Evolutionary conservation across 2,797 vertebrate species (phyloP).

Genomic region (Leptatherina wallacei): DNA sequence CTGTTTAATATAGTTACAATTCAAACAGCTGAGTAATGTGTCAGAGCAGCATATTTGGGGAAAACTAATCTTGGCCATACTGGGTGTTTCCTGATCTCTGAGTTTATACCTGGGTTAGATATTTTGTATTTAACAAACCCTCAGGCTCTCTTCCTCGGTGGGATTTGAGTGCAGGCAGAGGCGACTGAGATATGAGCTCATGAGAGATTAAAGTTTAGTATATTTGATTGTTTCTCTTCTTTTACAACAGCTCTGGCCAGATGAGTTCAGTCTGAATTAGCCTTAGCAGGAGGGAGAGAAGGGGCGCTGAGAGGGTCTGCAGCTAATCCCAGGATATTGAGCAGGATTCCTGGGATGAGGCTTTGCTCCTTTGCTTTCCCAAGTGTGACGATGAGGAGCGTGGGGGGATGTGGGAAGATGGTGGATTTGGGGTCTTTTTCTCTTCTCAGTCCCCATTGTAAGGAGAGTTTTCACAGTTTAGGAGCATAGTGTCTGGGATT

Average conservation of each 20-base stretch:
- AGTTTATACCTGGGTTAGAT: slow-evolving; percentile 44
- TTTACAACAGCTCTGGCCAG: slow-evolving; percentile 74
- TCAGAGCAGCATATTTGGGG: slow-evolving; percentile 32
- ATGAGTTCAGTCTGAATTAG: slow-evolving; percentile 78
- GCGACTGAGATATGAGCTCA: slow-evolving; percentile 76
- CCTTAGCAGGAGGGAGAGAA: slow-evolving; percentile 77
- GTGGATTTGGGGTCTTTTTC: slow-evolving; percentile 75
- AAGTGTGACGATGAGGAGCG: slow-evolving; percentile 82
- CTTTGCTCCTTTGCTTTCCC: slow-evolving; percentile 85
- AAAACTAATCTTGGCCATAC: slow-evolving; percentile 24
- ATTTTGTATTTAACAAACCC: slow-evolving; percentile 60
- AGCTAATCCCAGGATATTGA: slow-evolving; percentile 87
- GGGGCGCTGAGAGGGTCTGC: slow-evolving; percentile 72
- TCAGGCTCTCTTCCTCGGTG: slow-evolving; percentile 42
- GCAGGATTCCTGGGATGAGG: slow-evolving; percentile 84
- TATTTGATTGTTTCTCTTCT: slow-evolving; percentile 83
- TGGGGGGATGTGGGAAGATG: slow-evolving; percentile 47
- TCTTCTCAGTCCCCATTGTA: slow-evolving; percentile 79
- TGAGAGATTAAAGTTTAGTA: slow-evolving; percentile 84
- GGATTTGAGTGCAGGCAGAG: slow-evolving; percentile 56
- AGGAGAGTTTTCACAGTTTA: slow-evolving; percentile 87
- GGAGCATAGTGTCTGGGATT: slow-evolving; percentile 81
- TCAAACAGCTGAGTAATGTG: slow-evolving; percentile 35
- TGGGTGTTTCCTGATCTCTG: slow-evolving; percentile 36
- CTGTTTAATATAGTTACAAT: slow-evolving; percentile 39